These are phyloP conservation scores for Pollenia amentaria DNA, from an alignment of 2,888 invertebrate genomes.

Conservation along the genomic window DNA sequence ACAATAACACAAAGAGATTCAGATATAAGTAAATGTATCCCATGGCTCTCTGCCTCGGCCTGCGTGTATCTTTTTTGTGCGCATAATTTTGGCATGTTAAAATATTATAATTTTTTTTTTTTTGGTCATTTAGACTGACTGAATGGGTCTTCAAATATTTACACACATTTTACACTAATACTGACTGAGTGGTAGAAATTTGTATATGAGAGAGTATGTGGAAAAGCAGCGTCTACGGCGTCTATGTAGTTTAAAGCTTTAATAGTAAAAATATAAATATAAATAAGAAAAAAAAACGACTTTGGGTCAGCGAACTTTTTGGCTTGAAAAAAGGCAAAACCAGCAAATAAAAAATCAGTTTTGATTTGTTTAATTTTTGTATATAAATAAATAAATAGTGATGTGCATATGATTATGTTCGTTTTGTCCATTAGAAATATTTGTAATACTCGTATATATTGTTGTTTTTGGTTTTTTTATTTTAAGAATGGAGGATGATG, in stretches of 20 bases:
- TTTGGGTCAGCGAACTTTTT: slow-evolving; percentile 69
- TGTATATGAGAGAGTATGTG: neutral
- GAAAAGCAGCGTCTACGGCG: slow-evolving; percentile 19
- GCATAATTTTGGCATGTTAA: slow-evolving; percentile 61
- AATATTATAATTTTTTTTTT: slow-evolving; percentile 29
- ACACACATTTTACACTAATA: neutral
- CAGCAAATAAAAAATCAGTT: slow-evolving; percentile 25
- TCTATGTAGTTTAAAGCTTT: slow-evolving; percentile 38
- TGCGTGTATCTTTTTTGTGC: neutral
- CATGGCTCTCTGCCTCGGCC: slow-evolving; percentile 24
- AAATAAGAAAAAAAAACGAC: slow-evolving; percentile 39
- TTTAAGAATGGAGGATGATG: slow-evolving; percentile 29
- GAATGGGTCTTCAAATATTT: slow-evolving; percentile 16
- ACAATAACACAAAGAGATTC: too few species aligned
- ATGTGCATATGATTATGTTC: slow-evolving; percentile 37
- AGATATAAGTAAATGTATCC: slow-evolving; percentile 28
- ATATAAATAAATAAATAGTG: slow-evolving; percentile 37
- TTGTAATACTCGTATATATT: slow-evolving; percentile 44
- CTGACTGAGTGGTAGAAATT: neutral
- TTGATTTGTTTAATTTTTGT: slow-evolving; percentile 59
- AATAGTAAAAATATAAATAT: slow-evolving; percentile 45
- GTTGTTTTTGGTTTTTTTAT: slow-evolving; percentile 5
- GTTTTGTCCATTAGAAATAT: slow-evolving; percentile 22
- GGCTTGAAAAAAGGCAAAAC: slow-evolving; percentile 53
- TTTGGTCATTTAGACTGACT: slow-evolving; percentile 46